Base-by-base conservation (phyloP, 2,797 vertebrate species). In the Pristis pectinata region DNA sequence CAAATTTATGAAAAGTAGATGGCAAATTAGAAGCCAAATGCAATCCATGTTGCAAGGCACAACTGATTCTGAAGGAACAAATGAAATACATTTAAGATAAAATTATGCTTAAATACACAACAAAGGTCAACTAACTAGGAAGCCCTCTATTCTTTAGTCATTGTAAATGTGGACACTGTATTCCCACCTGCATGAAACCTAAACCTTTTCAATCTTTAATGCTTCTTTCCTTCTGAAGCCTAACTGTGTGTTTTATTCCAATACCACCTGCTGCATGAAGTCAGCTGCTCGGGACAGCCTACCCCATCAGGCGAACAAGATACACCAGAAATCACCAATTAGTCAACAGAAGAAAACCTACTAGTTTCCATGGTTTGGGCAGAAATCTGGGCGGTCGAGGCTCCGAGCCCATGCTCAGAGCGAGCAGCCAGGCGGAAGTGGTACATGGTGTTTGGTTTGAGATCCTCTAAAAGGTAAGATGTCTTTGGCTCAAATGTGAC, bases 301-400 rank as follows among this genome's bases (percentile, higher is more conserved):
- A 80, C 34, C 87, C 30, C 41, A 19, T 34, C 49, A 67, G 94
- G 61, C 44, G 72, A 94, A 91, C 59, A 94, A 89, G 49, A 76
- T 22, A 85, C 61, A 67, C 41, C 92, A 74, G 41, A 27, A 94
- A 34, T 34, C 70, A 56, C 61, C 10, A 82, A 96, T 96, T 34
- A 56, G 96, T 94, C 96, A 97, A 97, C 64, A 97, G 98, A 99
- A 97, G 97, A 97, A 96, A 97, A 99, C 99, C 98, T 99, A 99
- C 99, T 99, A 98, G 99, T 99, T 98, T 99, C 99, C 96, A 99
- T 98, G 95, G 99, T 99, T 97, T 99, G 98, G 0, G 99, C 98
- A 44, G 98, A 98, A 96, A 99, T 99, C 97, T 99, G 99, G 24
- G 98, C 97, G 95, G 99, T 99, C 11, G 99, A 99, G 95, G 99